phyloP scores from a whole-genome alignment of 2,797 vertebrate genomes.

The Siniperca obscura region DNA sequence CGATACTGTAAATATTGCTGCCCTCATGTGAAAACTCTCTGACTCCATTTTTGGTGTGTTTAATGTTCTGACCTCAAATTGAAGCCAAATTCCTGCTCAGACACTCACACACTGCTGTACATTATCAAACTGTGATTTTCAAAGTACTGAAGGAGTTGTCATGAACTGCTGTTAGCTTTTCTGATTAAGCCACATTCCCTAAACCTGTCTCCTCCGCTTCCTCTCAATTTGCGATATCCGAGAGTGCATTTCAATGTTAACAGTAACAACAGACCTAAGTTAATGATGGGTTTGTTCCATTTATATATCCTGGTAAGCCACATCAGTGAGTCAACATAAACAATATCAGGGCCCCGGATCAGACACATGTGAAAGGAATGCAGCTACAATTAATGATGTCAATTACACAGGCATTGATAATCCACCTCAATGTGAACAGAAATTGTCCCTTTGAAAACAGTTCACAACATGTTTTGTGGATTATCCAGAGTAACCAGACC shows the following conservation, averaged over 20 bases:
- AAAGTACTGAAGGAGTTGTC: background rate
- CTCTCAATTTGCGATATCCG: background rate
- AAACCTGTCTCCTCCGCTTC: background rate
- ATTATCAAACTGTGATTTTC: slow-evolving; percentile 5
- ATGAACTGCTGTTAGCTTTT: slow-evolving; percentile 31
- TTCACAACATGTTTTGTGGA: background rate
- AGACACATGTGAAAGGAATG: slow-evolving; percentile 56
- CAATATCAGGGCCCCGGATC: background rate
- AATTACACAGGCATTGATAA: slow-evolving; percentile 38
- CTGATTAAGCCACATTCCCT: slow-evolving; percentile 39
- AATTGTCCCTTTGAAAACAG: background rate
- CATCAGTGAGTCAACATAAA: background rate
- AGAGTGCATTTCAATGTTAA: background rate
- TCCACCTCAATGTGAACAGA: background rate
- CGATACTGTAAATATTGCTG: slow-evolving; percentile 8
- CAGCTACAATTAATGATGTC: slow-evolving; percentile 41
- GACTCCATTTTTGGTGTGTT: background rate
- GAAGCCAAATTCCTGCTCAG: slow-evolving; percentile 17
- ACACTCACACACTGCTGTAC: slow-evolving; percentile 7
- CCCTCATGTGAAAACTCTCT: slow-evolving; percentile 34
- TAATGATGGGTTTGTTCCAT: background rate
- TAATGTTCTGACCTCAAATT: slow-evolving; percentile 20
- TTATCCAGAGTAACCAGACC: background rate
- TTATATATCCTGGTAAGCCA: background rate
- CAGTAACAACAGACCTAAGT: background rate